phyloP scores from a whole-genome alignment of 2,797 vertebrate species.

The Cuculus canorus region DNA sequence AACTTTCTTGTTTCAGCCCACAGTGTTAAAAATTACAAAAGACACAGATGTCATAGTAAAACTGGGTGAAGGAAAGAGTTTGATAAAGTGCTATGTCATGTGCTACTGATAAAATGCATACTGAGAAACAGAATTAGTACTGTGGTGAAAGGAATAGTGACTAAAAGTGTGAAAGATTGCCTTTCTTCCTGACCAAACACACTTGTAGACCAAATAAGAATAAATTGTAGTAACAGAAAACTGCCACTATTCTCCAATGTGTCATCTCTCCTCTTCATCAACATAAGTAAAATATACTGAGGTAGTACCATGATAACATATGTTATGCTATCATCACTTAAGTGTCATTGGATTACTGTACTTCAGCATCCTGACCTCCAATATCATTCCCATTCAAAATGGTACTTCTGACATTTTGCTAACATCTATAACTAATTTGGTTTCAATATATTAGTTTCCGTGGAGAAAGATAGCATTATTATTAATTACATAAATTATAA shows the following conservation, averaged over 20 bases:
- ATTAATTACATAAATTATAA: not conserved
- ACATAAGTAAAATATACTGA: too few relatives aligned
- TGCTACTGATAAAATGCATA: not conserved
- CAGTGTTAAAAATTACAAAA: not conserved
- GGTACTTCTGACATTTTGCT: not conserved
- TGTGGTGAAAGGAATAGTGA: not conserved
- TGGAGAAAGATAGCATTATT: not conserved
- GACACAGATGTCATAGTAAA: not conserved
- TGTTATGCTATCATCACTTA: not conserved
- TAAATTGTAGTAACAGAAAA: not conserved
- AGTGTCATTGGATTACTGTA: not conserved
- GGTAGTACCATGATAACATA: not conserved
- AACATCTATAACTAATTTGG: not conserved
- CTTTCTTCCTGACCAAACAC: not conserved
- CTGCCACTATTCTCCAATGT: not conserved
- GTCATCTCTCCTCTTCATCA: not conserved
- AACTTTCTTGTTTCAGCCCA: not conserved
- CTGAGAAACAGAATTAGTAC: not conserved
- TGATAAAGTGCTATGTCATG: not conserved
- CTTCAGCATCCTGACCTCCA: not conserved
- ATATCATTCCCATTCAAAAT: not conserved
- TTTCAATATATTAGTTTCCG: not conserved
- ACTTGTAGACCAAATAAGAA: not conserved
- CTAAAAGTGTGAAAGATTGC: not conserved
- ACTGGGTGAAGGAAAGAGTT: not conserved